Percentiles rank a stretch among this genome's conserved stretches.
These are phyloP conservation scores for Brachyhypopomus gauderio DNA, from an alignment of 2,113 vertebrate species.

Conservation along the genomic window DNA sequence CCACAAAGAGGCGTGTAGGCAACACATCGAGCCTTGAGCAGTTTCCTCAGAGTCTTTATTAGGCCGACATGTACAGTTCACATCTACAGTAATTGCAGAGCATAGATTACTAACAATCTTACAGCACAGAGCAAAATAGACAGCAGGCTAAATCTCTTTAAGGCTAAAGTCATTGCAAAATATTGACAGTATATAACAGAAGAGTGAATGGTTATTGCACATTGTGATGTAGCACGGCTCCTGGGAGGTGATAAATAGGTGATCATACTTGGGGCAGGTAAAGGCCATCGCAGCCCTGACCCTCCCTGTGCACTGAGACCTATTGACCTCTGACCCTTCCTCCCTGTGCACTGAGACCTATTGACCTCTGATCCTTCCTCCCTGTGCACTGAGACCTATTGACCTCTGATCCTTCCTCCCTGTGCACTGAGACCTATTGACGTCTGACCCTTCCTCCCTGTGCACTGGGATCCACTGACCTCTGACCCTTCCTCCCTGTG, in stretches of 20 bases:
- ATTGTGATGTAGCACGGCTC: neutral
- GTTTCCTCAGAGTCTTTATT: slow-evolving; percentile 40
- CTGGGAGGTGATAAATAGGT: neutral
- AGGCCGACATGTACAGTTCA: slow-evolving; percentile 8
- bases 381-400: too few relatives aligned
- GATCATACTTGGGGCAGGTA: neutral
- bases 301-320: slow-evolving; percentile 12
- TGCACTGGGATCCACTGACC: neutral
- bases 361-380: too few relatives aligned
- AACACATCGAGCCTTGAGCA: slow-evolving; percentile 27
- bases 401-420: neutral
- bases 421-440: too few relatives aligned
- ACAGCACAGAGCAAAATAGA: slow-evolving; percentile 23
- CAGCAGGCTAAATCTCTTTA: neutral
- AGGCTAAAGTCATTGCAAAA: neutral
- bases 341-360: slow-evolving; percentile 3
- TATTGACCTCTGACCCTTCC: neutral
- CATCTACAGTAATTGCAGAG: slow-evolving; percentile 13
- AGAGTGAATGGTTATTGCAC: neutral
- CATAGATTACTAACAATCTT: slow-evolving; percentile 11
- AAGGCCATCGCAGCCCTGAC: neutral
- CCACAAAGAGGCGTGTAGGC: neutral
- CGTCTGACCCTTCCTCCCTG: too few relatives aligned
- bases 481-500: too few relatives aligned
- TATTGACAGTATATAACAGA: neutral